Conservation (phyloP, 2,888 invertebrate species). For the Petrolisthes manimaculis region DNA sequence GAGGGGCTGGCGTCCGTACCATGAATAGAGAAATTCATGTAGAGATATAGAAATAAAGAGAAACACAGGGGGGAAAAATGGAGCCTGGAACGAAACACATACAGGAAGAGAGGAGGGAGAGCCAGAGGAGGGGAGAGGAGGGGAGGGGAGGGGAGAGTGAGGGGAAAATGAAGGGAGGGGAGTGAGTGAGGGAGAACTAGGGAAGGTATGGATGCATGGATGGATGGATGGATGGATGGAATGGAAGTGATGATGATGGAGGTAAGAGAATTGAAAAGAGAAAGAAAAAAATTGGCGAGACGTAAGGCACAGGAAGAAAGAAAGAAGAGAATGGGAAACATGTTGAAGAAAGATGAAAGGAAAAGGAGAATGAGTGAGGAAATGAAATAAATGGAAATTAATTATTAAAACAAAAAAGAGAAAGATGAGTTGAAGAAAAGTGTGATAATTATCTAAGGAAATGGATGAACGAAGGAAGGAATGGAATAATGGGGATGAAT, state of each 20-base stretch:
- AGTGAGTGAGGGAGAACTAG: slow-evolving; percentile 11
- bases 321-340: background rate
- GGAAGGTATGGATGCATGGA: background rate
- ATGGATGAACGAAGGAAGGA: background rate
- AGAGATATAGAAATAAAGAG: slow-evolving; percentile 53
- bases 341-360: background rate
- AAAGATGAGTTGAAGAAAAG: background rate
- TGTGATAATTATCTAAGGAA: background rate
- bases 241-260: slow-evolving; percentile 12
- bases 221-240: background rate
- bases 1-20: slow-evolving; percentile 35
- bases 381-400: background rate
- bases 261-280: background rate
- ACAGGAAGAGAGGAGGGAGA: background rate
- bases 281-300: background rate
- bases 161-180: background rate
- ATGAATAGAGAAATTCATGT: slow-evolving; percentile 58
- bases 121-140: background rate
- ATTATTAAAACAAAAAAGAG: too few relatives aligned
- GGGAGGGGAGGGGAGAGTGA: background rate
- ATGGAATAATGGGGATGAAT: background rate
- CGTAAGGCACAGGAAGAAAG: background rate
- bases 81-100: slow-evolving; percentile 14
- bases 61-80: slow-evolving; percentile 32
- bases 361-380: background rate